phyloP scores from a whole-genome alignment of 1,140 invertebrate genomes.

The Reticulitermes speratus region DNA sequence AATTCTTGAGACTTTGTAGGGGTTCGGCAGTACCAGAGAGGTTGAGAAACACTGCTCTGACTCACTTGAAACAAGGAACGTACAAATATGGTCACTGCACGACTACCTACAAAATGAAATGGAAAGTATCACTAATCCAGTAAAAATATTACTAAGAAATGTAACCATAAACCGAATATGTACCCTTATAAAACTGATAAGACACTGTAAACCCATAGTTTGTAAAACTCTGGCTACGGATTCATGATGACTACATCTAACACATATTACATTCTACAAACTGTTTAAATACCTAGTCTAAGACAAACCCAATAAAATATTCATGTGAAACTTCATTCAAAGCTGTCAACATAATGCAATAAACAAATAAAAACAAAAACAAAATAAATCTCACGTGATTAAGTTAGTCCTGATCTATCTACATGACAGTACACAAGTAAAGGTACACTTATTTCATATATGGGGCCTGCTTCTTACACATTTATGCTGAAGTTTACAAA shows the following conservation, averaged over 20 bases:
- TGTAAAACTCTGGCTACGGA: not conserved
- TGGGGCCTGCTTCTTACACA: not conserved
- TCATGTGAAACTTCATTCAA: not conserved
- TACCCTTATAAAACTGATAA: not conserved
- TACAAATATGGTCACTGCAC: not conserved
- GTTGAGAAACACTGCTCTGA: no score
- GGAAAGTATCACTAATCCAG: not conserved
- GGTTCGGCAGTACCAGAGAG: no score
- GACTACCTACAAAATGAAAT: not conserved
- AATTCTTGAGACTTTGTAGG: no score
- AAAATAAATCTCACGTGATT: not conserved
- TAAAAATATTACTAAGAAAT: not conserved
- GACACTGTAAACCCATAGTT: not conserved
- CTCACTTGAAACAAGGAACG: not conserved
- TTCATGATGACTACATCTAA: not conserved
- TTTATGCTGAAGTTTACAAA: not conserved
- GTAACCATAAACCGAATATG: not conserved
- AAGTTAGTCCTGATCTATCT: not conserved
- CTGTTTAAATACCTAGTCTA: not conserved
- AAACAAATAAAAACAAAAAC: not conserved
- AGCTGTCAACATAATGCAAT: not conserved
- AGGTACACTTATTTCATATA: not conserved
- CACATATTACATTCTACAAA: not conserved
- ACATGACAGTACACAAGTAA: conserved; percentile 18
- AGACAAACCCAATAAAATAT: not conserved